Evolutionary conservation across 2,888 invertebrate genomes (phyloP), one percentile per base, ranked within the genome.

Genomic region (Tachina fera): DNA sequence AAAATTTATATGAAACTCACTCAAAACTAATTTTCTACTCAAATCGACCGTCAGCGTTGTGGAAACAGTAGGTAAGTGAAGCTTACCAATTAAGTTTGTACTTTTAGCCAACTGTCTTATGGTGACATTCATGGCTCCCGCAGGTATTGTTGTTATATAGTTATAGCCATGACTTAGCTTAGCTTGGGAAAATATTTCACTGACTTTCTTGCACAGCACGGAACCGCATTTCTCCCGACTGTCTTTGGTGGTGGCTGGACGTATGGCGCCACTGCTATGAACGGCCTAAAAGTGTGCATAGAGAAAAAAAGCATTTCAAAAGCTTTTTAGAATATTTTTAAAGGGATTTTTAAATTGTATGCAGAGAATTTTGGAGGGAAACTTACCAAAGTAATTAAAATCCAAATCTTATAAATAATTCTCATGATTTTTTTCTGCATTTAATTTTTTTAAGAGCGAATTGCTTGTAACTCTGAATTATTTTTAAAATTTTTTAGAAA

Each of bases 51-150:
- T n/a, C n/a, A n/a, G n/a, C n/a, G n/a, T n/a, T n/a, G n/a, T n/a
- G n/a, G n/a, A n/a, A n/a, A n/a, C n/a, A n/a, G n/a, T n/a, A n/a
- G n/a, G n/a, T n/a, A 22, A 53, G n/a, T 90, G 31, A 5, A 31
- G 31, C 94, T 93, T 93, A 97, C 98, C 97, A 90, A 98, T 94
- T 91, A 96, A 96, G 93, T 98, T 98, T 81, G 95, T 95, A 90
- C 96, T 97, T 89, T 95, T 94, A 70, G 95, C 94, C 85, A 96
- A 93, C 92, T 97, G 97, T 60, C 96, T 96, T 88, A 98, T 95
- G 90, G 97, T 96, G 84, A 98, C 94, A 89, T 97, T 96, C 93
- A 97, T 97, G 56, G 98, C 97, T 14, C 97, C 97, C 84, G 95
- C 94, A 0, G 97, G 97, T 75, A 98, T 95, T 56, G 96, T 96